Evolutionary conservation across 2,888 invertebrate genomes (phyloP), one percentile per base, ranked within the genome.

Genomic region (Petrolisthes manimaculis): DNA sequence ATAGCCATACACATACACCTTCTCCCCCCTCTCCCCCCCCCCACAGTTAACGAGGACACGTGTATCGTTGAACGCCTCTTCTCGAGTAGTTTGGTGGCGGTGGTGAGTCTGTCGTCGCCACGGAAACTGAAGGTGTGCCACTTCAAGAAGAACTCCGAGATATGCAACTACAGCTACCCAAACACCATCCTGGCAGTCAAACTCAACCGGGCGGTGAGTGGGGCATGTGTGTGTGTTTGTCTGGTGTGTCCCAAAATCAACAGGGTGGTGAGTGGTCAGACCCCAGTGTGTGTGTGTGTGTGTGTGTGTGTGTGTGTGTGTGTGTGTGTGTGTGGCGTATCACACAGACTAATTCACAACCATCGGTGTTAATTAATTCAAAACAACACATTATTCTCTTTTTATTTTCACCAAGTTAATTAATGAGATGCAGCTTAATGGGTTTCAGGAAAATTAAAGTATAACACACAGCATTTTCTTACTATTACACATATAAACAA

Each of bases 91-190:
- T 92, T 95, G 86, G 94, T 95, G 90, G 94, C 94, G 14, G 92
- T 94, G 74, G 94, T 95, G 21, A 94, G 94, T 88, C 92, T 93
- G 84, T 93, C 93, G 86, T 93, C 94, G n/a, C 94, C 94, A 18
- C 92, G 95, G 56, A 94, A 94, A 91, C 92, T 95, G 56, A 93
- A 94, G 92, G 94, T 95, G 3, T 94, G 94, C 91, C 94, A 95
- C 92, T 94, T 94, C 92, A 94, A 94, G 92, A 94, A 94, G 91
- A 94, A 94, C 21, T 93, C 94, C 86, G 94, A 94, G 92, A 94
- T 94, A 91, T 94, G 94, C 92, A 94, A 94, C 92, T 94, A 94
- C 92, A 93, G 93, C 91, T 94, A 94, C 92, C 93, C 94, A 82
- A 94, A 94, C 91, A 94, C 94, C 21, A 94, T 94, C 87, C 92